These are phyloP conservation scores for Temnopleurus reevesii DNA, from an alignment of 53 echinoderm and acorn worm species.

Conservation along the genomic window DNA sequence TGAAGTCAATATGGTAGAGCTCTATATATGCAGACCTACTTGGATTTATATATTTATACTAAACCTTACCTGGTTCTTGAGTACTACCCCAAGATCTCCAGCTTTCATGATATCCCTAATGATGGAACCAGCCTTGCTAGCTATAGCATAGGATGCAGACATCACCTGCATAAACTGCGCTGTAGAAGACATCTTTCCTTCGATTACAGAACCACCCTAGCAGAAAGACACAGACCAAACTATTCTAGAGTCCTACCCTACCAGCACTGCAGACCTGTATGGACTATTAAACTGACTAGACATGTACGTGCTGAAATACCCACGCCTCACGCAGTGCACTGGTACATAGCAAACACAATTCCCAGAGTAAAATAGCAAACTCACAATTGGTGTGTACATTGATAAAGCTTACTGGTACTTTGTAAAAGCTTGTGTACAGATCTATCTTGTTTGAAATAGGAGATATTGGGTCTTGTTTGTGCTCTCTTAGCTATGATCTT, in stretches of 20 bases:
- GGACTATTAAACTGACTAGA: too few species aligned
- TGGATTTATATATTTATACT: too few species aligned
- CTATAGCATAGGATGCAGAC: slow-evolving; percentile 85
- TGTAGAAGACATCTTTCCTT: slow-evolving; percentile 19
- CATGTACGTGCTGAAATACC: too few species aligned
- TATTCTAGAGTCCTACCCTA: not conserved
- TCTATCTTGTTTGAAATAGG: not conserved
- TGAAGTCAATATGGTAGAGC: too few species aligned
- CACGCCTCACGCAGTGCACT: not conserved
- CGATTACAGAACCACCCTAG: not conserved
- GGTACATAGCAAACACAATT: not conserved
- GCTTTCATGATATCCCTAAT: slow-evolving; percentile 97
- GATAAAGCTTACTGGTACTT: slow-evolving; percentile 16
- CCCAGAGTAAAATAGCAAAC: not conserved
- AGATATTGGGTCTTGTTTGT: not conserved
- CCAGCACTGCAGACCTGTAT: not conserved
- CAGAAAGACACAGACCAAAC: not conserved
- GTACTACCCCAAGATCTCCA: slow-evolving; percentile 87
- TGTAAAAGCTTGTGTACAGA: not conserved
- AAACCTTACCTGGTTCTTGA: slow-evolving; percentile 76
- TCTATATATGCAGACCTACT: too few species aligned
- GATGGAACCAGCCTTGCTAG: slow-evolving; percentile 88
- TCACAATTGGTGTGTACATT: not conserved
- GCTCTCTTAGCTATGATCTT: not conserved
- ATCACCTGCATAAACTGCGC: slow-evolving; percentile 75